Evolutionary conservation across 2,888 invertebrate species (phyloP).

Genomic region (Sesia apiformis): DNA sequence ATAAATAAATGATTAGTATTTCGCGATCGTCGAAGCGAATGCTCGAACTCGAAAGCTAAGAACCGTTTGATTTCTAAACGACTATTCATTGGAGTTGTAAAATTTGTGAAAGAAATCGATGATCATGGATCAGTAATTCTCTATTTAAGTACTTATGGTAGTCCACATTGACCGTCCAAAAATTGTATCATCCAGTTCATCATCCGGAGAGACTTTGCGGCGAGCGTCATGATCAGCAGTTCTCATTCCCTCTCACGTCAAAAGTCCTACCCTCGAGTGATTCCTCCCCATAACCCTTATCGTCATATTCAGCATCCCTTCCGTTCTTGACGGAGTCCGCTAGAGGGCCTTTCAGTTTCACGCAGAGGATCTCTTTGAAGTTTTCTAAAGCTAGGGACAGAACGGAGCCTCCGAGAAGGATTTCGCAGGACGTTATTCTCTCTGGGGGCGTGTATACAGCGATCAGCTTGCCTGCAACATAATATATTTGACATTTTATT

Average conservation of each 20-base stretch:
- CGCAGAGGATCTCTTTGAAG: constrained; percentile 76
- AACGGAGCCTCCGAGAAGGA: constrained; percentile 81
- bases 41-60: no score
- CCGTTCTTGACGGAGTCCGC: constrained; percentile 47
- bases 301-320: constrained; percentile 68
- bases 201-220: no score
- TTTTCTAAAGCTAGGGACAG: constrained; percentile 82
- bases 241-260: constrained; percentile 65
- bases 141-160: no score
- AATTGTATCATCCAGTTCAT: no score
- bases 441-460: constrained; percentile 86
- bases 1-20: no score
- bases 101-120: no score
- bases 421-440: constrained; percentile 83
- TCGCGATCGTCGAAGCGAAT: no score
- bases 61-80: no score
- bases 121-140: no score
- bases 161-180: no score
- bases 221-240: constrained; percentile 34
- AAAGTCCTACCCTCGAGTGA: constrained; percentile 56
- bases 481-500: no score
- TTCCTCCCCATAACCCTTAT: constrained; percentile 56
- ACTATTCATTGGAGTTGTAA: no score
- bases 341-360: constrained; percentile 69
- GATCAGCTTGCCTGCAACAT: constrained; percentile 79